A percentile compares a stretch with the other conserved stretches of the same genome.
Conservation (phyloP, 1,140 invertebrate species). For the Trichonephila clavipes region DNA sequence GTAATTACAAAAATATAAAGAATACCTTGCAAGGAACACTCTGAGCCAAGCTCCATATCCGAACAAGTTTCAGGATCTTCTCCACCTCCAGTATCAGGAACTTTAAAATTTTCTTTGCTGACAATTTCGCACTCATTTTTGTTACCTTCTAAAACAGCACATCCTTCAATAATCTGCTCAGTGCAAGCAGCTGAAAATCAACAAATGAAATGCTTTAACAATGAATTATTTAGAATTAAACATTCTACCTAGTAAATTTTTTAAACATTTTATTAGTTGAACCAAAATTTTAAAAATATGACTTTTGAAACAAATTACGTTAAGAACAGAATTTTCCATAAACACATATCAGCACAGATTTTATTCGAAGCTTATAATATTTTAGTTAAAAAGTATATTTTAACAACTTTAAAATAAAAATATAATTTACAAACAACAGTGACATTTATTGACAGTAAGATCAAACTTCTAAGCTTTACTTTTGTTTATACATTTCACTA, state of each 20-base stretch:
- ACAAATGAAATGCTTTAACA: not conserved
- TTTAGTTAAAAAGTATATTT: too few relatives aligned
- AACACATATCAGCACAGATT: too few relatives aligned
- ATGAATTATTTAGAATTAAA: too few relatives aligned
- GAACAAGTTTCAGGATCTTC: conserved; percentile 52
- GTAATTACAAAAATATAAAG: not conserved
- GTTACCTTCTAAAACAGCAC: not conserved
- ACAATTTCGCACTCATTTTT: conserved; percentile 3
- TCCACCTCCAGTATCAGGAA: conserved; percentile 69
- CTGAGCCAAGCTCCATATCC: conserved; percentile 65
- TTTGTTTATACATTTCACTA: not conserved
- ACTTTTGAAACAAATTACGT: not conserved
- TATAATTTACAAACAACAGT: too few relatives aligned
- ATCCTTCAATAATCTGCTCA: conserved; percentile 50
- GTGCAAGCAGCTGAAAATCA: conserved; percentile 51
- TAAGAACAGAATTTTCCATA: not conserved
- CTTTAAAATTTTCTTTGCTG: conserved; percentile 50
- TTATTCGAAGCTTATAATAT: too few relatives aligned
- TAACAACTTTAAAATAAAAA: too few relatives aligned
- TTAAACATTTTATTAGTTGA: not conserved
- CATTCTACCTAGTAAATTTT: too few relatives aligned
- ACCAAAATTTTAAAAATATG: too few relatives aligned
- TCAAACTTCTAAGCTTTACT: not conserved
- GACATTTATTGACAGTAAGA: not conserved
- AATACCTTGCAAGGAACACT: conserved; percentile 57